Evolutionary conservation across 2,888 invertebrate genomes (phyloP).

Genomic region (Mimachlamys varia): DNA sequence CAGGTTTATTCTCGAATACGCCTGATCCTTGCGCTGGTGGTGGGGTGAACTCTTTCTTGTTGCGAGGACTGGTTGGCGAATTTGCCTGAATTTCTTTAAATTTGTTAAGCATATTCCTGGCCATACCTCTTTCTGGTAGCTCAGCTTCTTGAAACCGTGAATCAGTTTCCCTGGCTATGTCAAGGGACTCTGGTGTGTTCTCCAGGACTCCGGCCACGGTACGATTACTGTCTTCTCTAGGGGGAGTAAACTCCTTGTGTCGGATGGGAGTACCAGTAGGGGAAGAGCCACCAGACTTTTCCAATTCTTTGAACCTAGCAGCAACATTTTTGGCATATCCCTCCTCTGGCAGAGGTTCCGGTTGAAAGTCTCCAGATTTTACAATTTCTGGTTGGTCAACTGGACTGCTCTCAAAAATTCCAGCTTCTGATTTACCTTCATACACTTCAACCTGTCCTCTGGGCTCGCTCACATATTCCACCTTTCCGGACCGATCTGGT

Average conservation of each 20-base stretch:
- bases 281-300: constrained; percentile 55
- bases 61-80: constrained; percentile 54
- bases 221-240: constrained; percentile 62
- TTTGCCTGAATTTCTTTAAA: constrained; percentile 63
- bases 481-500: constrained; percentile 66
- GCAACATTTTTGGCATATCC: constrained; percentile 65
- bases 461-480: constrained; percentile 72
- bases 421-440: constrained; percentile 67
- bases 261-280: constrained; percentile 61
- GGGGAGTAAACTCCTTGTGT: constrained; percentile 71
- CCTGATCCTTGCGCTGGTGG: constrained; percentile 66
- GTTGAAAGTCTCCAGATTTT: constrained; percentile 56
- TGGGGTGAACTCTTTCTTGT: constrained; percentile 67
- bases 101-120: constrained; percentile 86
- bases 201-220: constrained; percentile 68
- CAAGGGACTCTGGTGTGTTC: constrained; percentile 65
- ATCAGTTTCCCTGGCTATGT: constrained; percentile 65
- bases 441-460: constrained; percentile 64
- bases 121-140: constrained; percentile 86
- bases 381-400: constrained; percentile 57
- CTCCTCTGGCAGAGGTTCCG: constrained; percentile 64
- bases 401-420: constrained; percentile 72
- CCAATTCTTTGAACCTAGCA: constrained; percentile 62
- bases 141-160: constrained; percentile 60
- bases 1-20: constrained; percentile 66